Evolutionary conservation across 1,140 invertebrate genomes (phyloP).

Genomic region (Drosophila grimshawi): DNA sequence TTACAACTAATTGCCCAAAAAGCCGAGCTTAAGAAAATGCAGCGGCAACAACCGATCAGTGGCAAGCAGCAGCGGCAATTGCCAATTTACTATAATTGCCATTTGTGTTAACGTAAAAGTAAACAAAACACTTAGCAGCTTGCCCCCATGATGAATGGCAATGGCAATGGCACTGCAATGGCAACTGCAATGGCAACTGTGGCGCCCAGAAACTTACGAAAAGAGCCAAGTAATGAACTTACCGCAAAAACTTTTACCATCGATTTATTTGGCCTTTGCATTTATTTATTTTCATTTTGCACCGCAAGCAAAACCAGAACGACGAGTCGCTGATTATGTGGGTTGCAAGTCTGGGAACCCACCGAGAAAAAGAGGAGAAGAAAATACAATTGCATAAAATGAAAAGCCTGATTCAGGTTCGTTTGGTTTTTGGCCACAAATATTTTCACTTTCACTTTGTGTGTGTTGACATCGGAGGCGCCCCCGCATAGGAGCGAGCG

Average conservation of each 20-base stretch:
- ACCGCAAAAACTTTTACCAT: constrained; percentile 58
- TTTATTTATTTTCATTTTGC: constrained; percentile 26
- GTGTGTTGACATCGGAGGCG: constrained; percentile 64
- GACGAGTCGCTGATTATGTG: constrained; percentile 47
- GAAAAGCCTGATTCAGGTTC: constrained; percentile 45
- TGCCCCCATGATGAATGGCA: constrained; percentile 65
- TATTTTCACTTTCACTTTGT: constrained; percentile 79
- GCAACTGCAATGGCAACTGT: constrained; percentile 61
- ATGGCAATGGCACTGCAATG: constrained; percentile 53
- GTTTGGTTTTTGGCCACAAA: constrained; percentile 27
- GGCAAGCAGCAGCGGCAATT: constrained; percentile 11
- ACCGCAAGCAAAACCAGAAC: constrained; percentile 48
- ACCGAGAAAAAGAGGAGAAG: not conserved
- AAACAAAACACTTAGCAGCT: constrained; percentile 63
- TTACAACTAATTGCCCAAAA: constrained; percentile 52
- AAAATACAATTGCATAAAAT: constrained; percentile 71
- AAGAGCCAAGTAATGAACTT: constrained; percentile 1
- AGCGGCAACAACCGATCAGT: constrained; percentile 29
- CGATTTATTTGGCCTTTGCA: constrained; percentile 71
- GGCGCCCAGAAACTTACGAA: constrained; percentile 1
- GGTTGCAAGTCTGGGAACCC: constrained; percentile 58
- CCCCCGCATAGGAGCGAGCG: constrained; percentile 50
- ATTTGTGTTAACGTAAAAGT: constrained; percentile 74
- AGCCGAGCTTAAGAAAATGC: constrained; percentile 29
- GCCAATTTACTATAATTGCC: constrained; percentile 75